phyloP scores from a whole-genome alignment of 2,888 invertebrate genomes.

The Cancer borealis region DNA sequence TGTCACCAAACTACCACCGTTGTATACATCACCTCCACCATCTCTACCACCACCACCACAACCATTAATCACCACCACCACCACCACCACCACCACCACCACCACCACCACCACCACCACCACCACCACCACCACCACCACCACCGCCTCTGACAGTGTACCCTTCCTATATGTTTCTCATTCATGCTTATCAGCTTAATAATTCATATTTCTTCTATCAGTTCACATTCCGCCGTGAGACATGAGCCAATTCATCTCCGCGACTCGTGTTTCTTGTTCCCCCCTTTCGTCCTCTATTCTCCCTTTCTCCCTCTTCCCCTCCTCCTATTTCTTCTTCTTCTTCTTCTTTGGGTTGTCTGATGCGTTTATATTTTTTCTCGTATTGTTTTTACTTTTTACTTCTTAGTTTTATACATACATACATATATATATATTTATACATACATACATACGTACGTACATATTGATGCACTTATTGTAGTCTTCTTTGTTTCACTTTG shows the following conservation, averaged over 20 bases:
- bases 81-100: slow-evolving; percentile 9
- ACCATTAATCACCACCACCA: neutral
- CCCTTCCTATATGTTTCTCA: slow-evolving; percentile 34
- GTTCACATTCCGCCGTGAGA: slow-evolving; percentile 41
- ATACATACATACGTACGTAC: too few relatives aligned
- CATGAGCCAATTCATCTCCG: neutral
- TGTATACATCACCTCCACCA: neutral
- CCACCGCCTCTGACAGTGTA: neutral
- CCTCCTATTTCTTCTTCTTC: neutral
- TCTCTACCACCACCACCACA: neutral
- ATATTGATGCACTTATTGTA: neutral
- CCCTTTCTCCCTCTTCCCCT: neutral
- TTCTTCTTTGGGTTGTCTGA: neutral
- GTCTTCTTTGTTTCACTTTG: too few relatives aligned
- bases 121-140: slow-evolving; percentile 43
- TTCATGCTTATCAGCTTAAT: slow-evolving; percentile 42
- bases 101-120: neutral
- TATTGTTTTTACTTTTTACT: neutral
- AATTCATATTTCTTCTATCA: slow-evolving; percentile 49
- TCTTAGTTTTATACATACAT: neutral
- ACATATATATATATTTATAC: too few relatives aligned
- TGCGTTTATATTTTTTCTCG: neutral
- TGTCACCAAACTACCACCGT: slow-evolving; percentile 4
- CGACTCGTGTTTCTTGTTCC: neutral
- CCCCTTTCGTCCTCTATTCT: neutral